Evolutionary conservation across 53 echinoderm and acorn worm species (phyloP).

Genomic region (Luidia sarsii): DNA sequence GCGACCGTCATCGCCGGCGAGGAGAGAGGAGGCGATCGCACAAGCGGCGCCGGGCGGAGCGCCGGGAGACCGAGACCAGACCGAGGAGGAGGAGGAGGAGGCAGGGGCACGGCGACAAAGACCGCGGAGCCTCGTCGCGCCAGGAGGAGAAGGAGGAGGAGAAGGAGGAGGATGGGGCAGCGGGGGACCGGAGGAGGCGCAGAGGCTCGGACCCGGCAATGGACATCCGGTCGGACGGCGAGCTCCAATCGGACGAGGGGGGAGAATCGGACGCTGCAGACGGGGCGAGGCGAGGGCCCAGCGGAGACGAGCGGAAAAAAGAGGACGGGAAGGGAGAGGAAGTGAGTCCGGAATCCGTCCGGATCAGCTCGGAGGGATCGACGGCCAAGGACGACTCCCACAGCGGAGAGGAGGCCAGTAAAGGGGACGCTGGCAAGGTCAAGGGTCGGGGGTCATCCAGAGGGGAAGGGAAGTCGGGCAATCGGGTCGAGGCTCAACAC

Average conservation of each 20-base stretch:
- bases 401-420: slow-evolving; percentile 12
- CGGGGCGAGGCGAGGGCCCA: background rate
- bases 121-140: no score
- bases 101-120: background rate
- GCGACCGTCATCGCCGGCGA: background rate
- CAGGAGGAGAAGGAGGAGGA: slow-evolving; percentile 33
- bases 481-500: background rate
- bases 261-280: background rate
- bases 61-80: background rate
- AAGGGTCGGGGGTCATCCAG: background rate
- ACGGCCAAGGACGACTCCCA: slow-evolving; percentile 30
- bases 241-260: slow-evolving; percentile 15
- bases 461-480: background rate
- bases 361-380: slow-evolving; percentile 23
- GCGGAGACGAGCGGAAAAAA: background rate
- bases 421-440: slow-evolving; percentile 7
- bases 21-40: slow-evolving; percentile 1
- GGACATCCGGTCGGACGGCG: slow-evolving; percentile 25
- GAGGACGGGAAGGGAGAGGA: background rate
- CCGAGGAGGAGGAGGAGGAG: slow-evolving; percentile 15
- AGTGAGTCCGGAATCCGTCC: slow-evolving; percentile 20
- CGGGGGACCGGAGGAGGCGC: no score
- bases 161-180: background rate
- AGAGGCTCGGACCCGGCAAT: no score
- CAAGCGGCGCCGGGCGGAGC: slow-evolving; percentile 1